Evolutionary conservation across 2,113 vertebrate species (phyloP), one percentile per base, ranked within the genome.

Genomic region (Seriola dumerili): DNA sequence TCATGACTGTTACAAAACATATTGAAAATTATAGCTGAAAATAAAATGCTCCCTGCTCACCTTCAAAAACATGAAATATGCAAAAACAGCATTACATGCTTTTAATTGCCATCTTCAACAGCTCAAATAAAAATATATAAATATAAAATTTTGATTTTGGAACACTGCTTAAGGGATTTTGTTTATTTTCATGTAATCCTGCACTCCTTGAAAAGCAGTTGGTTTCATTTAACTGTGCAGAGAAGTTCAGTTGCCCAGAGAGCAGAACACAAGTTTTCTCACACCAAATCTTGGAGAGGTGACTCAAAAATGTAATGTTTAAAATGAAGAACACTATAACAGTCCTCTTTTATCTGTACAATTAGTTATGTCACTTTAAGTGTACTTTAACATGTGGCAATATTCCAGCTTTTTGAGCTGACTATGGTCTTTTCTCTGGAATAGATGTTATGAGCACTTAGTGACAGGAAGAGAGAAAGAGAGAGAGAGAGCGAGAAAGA

Each of bases 61-160:
- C 83, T 79, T 76, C 16, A n/a, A 63, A 85, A 75, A 71, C 19
- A 55, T 17, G 25, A 55, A 75, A 8, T 66, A 55, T 54, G 7
- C 9, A 52, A n/a, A 55, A 62, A 71, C 4, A 40, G 8, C 0
- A 44, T 44, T 40, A 40, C 29, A 38, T 69, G 1, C 6, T 12
- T 61, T 59, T 52, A 54, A 61, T 62, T 61, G 16, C 19, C 16
- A 3, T 23, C 54, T 72, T 36, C 5, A 44, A 19, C 19, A 21
- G 63, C 36, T 55, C 6, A 7, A 68, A 29, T n/a, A 46, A 52
- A n/a, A n/a, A n/a, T n/a, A n/a, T n/a, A n/a, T n/a, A 59, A 50
- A 65, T 21, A 25, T 54, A 19, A 61, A 68, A 62, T 19, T 64
- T 8, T 19, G 14, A 25, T 52, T 55, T 48, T 46, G 12, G 19